Percentiles rank a stretch among this genome's conserved stretches.
Conservation (phyloP, 2,888 invertebrate species). For the Sphaerophoria rueppellii region DNA sequence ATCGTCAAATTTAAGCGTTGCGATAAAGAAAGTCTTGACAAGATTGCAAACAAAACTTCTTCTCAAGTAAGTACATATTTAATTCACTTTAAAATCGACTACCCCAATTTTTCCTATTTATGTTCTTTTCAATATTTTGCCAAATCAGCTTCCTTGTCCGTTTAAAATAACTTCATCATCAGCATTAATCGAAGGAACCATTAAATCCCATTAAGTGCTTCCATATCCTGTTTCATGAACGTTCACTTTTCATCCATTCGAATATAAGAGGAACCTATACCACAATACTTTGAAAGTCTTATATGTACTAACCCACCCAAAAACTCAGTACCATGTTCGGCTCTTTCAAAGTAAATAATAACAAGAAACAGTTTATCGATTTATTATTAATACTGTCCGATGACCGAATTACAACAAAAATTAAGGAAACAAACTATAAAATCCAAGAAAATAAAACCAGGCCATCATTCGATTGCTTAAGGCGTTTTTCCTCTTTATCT, state of each 20-base stretch:
- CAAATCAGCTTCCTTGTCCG: not conserved
- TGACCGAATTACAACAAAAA: not conserved
- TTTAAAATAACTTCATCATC: not conserved
- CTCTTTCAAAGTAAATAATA: conserved; percentile 3
- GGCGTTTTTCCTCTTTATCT: not conserved
- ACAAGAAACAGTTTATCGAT: conserved; percentile 9
- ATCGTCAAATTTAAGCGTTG: no score
- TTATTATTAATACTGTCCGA: conserved; percentile 6
- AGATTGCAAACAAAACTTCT: no score
- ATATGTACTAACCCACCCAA: not conserved
- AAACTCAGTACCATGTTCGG: not conserved
- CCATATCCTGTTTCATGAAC: not conserved
- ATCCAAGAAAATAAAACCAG: not conserved
- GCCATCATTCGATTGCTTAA: not conserved
- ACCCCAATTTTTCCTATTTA: no score
- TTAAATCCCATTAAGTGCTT: not conserved
- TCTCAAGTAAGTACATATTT: no score
- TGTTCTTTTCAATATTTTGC: no score
- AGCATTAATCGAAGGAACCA: not conserved
- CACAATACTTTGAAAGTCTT: not conserved
- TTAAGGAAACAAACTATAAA: not conserved
- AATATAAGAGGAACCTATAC: not conserved
- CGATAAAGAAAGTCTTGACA: no score
- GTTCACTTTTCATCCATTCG: not conserved
- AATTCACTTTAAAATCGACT: no score